Conservation (phyloP, 53 echinoderm and acorn worm genomes). For the Patiria pectinifera region DNA sequence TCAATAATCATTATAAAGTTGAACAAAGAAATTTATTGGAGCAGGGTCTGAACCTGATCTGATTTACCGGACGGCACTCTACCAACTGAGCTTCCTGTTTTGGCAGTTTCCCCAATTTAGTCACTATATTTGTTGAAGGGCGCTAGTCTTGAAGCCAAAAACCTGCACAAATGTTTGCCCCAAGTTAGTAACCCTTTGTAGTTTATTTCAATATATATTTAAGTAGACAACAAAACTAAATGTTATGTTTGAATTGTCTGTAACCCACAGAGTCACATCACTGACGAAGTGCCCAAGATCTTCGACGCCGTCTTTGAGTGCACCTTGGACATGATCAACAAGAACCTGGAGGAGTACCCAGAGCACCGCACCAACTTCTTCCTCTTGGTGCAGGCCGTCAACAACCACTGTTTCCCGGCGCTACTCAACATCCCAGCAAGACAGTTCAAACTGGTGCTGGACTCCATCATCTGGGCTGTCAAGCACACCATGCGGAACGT, state of each 20-base stretch:
- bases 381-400: conserved; percentile 96
- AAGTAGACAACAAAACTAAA: neutral
- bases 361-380: conserved; percentile 97
- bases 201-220: too few relatives aligned
- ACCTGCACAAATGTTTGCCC: neutral
- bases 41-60: too few relatives aligned
- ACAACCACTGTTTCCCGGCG: conserved; percentile 93
- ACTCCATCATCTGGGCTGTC: conserved; percentile 98
- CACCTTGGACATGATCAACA: conserved; percentile 98
- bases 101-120: too few relatives aligned
- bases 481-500: conserved; percentile 99
- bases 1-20: neutral
- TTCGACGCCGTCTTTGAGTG: conserved; percentile 95
- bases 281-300: conserved; percentile 88
- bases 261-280: conserved; percentile 75
- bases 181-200: neutral
- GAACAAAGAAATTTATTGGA: too few relatives aligned
- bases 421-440: conserved; percentile 86
- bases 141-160: neutral
- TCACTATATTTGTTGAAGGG: too few relatives aligned
- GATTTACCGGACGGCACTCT: too few relatives aligned
- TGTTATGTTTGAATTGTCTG: neutral
- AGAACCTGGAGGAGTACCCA: conserved; percentile 98
- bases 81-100: too few relatives aligned
- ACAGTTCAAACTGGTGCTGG: conserved; percentile 94